phyloP scores from a whole-genome alignment of 2,888 invertebrate species.

The Aphidius colemani region DNA sequence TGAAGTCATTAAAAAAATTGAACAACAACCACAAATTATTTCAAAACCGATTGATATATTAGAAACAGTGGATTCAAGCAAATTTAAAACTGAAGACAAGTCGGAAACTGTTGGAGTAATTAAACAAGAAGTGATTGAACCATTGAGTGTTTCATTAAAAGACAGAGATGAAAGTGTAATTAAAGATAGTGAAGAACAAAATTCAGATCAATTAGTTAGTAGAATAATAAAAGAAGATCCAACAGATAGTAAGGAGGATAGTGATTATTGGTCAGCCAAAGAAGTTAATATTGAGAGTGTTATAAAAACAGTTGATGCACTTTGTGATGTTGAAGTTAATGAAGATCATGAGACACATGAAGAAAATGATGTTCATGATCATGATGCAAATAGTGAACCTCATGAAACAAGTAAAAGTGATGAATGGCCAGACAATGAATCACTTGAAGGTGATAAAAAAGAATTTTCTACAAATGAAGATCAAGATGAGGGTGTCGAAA shows the following conservation, averaged over 20 bases:
- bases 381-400: slow-evolving; percentile 39
- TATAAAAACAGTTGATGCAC: slow-evolving; percentile 76
- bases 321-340: slow-evolving; percentile 61
- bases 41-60: slow-evolving; percentile 19
- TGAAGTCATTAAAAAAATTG: slow-evolving; percentile 21
- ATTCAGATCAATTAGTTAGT: slow-evolving; percentile 48
- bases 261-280: slow-evolving; percentile 78
- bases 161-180: slow-evolving; percentile 41
- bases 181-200: slow-evolving; percentile 48
- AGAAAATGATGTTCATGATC: slow-evolving; percentile 47
- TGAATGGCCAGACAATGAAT: slow-evolving; percentile 49
- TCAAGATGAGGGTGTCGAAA: slow-evolving; percentile 56
- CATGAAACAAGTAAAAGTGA: slow-evolving; percentile 50
- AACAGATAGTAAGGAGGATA: slow-evolving; percentile 68
- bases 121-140: slow-evolving; percentile 40
- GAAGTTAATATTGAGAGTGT: slow-evolving; percentile 82
- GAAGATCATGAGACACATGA: slow-evolving; percentile 61
- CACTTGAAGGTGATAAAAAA: slow-evolving; percentile 44
- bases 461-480: slow-evolving; percentile 47
- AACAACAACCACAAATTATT: background rate
- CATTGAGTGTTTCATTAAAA: slow-evolving; percentile 21
- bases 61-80: slow-evolving; percentile 37
- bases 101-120: slow-evolving; percentile 38
- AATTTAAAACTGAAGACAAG: slow-evolving; percentile 42
- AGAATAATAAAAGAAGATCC: slow-evolving; percentile 60